These are phyloP conservation scores for Drosophila paulistorum DNA, from an alignment of 1,140 invertebrate species.

Conservation along the genomic window DNA sequence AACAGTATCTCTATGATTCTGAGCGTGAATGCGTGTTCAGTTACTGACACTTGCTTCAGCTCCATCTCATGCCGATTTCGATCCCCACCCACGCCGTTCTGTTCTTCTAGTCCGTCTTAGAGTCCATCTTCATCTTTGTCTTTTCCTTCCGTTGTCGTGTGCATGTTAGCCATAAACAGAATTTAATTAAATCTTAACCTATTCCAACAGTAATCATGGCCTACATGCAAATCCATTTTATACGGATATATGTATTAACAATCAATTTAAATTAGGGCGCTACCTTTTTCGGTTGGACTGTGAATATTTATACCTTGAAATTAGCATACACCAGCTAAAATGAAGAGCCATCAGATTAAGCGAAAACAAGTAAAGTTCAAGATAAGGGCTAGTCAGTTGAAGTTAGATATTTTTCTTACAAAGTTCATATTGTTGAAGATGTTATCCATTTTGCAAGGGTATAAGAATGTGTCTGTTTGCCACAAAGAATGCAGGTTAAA, in stretches of 20 bases:
- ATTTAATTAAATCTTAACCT: conserved; percentile 24
- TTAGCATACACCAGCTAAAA: background rate
- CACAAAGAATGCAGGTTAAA: conserved; percentile 1
- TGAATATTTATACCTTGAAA: background rate
- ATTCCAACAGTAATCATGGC: background rate
- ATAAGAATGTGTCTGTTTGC: background rate
- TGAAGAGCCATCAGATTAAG: background rate
- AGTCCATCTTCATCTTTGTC: conserved; percentile 6
- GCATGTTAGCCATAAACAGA: conserved; percentile 24
- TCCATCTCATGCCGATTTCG: background rate
- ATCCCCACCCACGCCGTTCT: background rate
- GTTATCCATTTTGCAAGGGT: background rate
- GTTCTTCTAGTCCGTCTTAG: background rate
- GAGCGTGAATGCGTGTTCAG: conserved; percentile 42
- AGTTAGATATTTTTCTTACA: too few species aligned
- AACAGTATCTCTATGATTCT: background rate
- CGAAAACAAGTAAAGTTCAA: background rate
- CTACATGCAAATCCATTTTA: background rate
- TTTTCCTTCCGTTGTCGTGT: conserved; percentile 15
- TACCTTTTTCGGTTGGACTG: background rate
- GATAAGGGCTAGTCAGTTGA: too few species aligned
- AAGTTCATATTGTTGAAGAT: background rate
- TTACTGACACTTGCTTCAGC: conserved; percentile 35
- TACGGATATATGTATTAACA: background rate
- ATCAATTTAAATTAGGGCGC: background rate